Evolutionary conservation across 2,888 invertebrate genomes (phyloP).

Genomic region (Frankliniella fusca): DNA sequence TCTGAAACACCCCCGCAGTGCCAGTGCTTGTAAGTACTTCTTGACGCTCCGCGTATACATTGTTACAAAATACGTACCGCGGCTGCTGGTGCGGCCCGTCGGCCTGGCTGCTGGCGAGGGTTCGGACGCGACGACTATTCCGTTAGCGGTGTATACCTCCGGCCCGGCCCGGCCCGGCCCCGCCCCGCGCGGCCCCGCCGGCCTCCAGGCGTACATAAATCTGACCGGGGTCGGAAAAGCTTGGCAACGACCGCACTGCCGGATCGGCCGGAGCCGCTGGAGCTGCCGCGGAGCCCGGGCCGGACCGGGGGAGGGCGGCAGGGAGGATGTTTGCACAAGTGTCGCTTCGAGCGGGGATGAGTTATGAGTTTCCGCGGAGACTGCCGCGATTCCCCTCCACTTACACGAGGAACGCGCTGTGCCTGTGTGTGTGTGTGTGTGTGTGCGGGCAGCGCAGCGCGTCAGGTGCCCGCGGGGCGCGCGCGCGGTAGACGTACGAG

Average conservation of each 20-base stretch:
- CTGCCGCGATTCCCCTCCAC: neutral
- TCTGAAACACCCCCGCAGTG: too few species aligned
- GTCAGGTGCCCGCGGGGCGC: constrained; percentile 16
- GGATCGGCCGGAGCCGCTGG: neutral
- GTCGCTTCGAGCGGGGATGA: constrained; percentile 21
- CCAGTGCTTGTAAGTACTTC: too few species aligned
- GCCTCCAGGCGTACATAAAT: constrained; percentile 11
- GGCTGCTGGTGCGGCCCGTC: too few species aligned
- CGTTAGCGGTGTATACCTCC: too few species aligned
- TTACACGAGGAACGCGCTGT: too few species aligned
- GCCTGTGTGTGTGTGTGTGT: too few species aligned
- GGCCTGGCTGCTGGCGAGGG: too few species aligned
- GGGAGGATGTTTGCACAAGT: constrained; percentile 24
- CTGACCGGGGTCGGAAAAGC: neutral
- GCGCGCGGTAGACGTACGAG: neutral
- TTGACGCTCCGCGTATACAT: too few species aligned
- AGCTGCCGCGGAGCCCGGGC: neutral
- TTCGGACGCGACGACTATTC: too few species aligned
- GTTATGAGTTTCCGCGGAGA: constrained; percentile 9
- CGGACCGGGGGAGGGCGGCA: neutral
- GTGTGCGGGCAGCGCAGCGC: neutral
- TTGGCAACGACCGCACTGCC: neutral
- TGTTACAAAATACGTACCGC: too few species aligned
- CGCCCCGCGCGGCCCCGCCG: neutral
- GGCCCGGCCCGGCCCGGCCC: too few species aligned